Percentiles rank a stretch among this genome's conserved stretches.
Evolutionary conservation across 2,797 vertebrate species (phyloP).

Genomic region (Petrocephalus schoutedeni): DNA sequence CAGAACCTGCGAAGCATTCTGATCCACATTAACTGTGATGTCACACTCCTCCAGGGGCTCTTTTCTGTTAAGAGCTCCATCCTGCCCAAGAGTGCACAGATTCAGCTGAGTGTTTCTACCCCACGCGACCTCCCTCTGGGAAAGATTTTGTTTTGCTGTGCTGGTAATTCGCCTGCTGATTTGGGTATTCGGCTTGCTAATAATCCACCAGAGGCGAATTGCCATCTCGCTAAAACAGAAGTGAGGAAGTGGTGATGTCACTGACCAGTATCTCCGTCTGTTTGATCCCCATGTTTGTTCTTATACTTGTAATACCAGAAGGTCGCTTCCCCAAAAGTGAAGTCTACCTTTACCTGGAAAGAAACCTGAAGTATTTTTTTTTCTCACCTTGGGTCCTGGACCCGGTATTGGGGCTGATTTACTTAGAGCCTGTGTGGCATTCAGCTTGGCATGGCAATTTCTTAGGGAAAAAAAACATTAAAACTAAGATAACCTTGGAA

Average conservation of each 20-base stretch:
- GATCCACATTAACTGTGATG: not conserved
- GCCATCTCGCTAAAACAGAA: not conserved
- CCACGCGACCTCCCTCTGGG: not conserved
- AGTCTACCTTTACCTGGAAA: not conserved
- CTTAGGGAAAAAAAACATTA: conserved; percentile 11
- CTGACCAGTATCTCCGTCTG: not conserved
- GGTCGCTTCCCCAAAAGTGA: not conserved
- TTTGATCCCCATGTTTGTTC: not conserved
- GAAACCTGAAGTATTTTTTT: not conserved
- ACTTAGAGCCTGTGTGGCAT: conserved; percentile 18
- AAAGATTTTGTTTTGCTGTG: not conserved
- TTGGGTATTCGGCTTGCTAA: not conserved
- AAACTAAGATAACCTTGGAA: not conserved
- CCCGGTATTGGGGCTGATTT: not conserved
- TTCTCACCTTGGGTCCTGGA: not conserved
- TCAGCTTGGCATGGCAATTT: conserved; percentile 38
- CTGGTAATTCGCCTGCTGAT: not conserved
- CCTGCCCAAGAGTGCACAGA: not conserved
- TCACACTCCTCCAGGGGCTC: not conserved
- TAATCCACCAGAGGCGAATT: not conserved
- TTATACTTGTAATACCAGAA: not conserved
- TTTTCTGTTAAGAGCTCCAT: not conserved
- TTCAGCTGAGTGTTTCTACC: not conserved
- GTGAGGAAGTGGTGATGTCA: not conserved
- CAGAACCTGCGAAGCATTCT: not conserved